Conservation (phyloP, 2,888 invertebrate genomes). For the Ectobius pallidus region DNA sequence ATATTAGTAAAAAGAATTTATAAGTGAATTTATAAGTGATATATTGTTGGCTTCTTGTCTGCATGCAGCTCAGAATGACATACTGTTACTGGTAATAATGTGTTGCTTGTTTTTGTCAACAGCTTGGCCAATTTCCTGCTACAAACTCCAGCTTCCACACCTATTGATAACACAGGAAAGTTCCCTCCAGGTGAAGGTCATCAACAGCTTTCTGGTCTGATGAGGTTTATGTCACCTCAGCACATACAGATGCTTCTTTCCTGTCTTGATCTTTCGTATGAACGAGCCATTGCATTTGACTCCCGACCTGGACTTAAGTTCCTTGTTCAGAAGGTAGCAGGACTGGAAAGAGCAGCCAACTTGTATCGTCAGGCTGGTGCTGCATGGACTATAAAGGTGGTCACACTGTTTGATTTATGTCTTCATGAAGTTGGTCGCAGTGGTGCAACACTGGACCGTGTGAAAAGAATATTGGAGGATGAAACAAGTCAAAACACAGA, state of each 20-base stretch:
- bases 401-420: slow-evolving; percentile 85
- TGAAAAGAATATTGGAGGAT: slow-evolving; percentile 47
- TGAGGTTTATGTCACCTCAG: slow-evolving; percentile 58
- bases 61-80: too few species aligned
- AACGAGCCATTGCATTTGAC: slow-evolving; percentile 85
- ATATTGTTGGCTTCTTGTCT: too few species aligned
- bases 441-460: slow-evolving; percentile 49
- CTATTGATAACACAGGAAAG: slow-evolving; percentile 44
- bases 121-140: slow-evolving; percentile 57
- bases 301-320: slow-evolving; percentile 91
- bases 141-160: slow-evolving; percentile 49
- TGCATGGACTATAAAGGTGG: slow-evolving; percentile 86
- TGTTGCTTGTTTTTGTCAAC: slow-evolving; percentile 42
- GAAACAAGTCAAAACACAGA: slow-evolving; percentile 21
- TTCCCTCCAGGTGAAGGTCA: slow-evolving; percentile 44
- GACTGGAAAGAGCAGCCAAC: slow-evolving; percentile 84
- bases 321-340: slow-evolving; percentile 90
- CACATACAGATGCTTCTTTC: slow-evolving; percentile 75
- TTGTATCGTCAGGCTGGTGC: slow-evolving; percentile 92
- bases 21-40: too few species aligned
- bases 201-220: slow-evolving; percentile 50
- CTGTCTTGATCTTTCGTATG: slow-evolving; percentile 82
- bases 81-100: too few species aligned
- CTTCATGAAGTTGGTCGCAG: slow-evolving; percentile 65
- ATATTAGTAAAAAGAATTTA: too few species aligned